Evolutionary conservation across 2,113 vertebrate genomes (phyloP).

Genomic region (Antennarius striatus): DNA sequence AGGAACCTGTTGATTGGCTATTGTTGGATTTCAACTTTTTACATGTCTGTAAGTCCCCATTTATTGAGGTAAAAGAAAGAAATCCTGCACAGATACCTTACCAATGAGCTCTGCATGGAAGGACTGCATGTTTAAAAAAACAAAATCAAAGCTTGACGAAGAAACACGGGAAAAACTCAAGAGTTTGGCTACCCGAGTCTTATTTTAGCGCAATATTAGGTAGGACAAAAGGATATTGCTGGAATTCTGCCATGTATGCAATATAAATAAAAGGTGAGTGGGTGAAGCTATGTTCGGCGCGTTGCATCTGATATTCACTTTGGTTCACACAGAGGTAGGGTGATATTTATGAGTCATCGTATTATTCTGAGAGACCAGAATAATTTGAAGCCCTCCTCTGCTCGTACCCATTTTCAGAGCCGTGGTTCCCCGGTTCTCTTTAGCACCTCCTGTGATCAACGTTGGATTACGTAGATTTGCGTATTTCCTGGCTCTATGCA

Average conservation of each 20-base stretch:
- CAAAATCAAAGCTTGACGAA: neutral
- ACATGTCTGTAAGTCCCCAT: neutral
- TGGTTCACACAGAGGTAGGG: constrained; percentile 59
- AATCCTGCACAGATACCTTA: neutral
- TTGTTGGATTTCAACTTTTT: neutral
- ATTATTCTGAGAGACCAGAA: constrained; percentile 69
- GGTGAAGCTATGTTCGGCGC: constrained; percentile 53
- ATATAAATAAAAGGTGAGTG: constrained; percentile 72
- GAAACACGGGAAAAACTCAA: neutral
- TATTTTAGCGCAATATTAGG: constrained; percentile 18
- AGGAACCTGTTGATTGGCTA: constrained; percentile 17
- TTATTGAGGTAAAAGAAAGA: neutral
- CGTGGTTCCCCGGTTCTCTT: constrained; percentile 48
- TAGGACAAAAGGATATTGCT: constrained; percentile 40
- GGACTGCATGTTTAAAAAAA: neutral
- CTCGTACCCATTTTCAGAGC: constrained; percentile 55
- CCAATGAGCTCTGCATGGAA: too few relatives aligned
- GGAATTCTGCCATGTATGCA: constrained; percentile 57
- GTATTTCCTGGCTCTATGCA: constrained; percentile 39
- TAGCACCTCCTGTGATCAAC: constrained; percentile 62
- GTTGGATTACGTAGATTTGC: constrained; percentile 62
- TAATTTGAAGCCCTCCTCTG: constrained; percentile 56
- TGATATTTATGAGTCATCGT: constrained; percentile 71
- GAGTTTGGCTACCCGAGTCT: constrained; percentile 28
- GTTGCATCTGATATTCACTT: constrained; percentile 69